Evolutionary conservation across 2,797 vertebrate genomes (phyloP).

Genomic region (Diplodus puntazzo): DNA sequence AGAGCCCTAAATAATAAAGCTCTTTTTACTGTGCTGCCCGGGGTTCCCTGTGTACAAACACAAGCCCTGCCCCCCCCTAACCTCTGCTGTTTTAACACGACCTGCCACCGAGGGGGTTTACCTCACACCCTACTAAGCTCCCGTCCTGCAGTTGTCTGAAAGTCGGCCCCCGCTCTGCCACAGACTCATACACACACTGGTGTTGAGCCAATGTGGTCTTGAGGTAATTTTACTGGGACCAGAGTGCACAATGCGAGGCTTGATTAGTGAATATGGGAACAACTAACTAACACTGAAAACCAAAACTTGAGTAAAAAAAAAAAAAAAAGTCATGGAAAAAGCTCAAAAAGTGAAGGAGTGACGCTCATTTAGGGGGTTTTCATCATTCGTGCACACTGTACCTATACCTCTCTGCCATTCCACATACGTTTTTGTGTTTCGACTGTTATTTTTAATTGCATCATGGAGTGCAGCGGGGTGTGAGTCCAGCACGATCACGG

Average conservation of each 20-base stretch:
- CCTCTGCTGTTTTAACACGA: slow-evolving; percentile 69
- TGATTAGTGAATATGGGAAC: slow-evolving; percentile 38
- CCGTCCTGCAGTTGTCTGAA: slow-evolving; percentile 60
- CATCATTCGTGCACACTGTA: neutral
- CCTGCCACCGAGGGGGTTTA: slow-evolving; percentile 57
- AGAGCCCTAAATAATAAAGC: slow-evolving; percentile 83
- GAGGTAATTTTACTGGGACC: slow-evolving; percentile 56
- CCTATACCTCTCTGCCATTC: slow-evolving; percentile 31
- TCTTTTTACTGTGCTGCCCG: slow-evolving; percentile 77
- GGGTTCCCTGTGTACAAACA: slow-evolving; percentile 84
- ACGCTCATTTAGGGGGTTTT: slow-evolving; percentile 25
- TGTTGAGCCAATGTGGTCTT: slow-evolving; percentile 56
- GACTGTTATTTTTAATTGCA: slow-evolving; percentile 73
- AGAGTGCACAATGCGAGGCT: slow-evolving; percentile 48
- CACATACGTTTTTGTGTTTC: slow-evolving; percentile 54
- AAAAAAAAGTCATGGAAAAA: slow-evolving; percentile 33
- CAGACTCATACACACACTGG: slow-evolving; percentile 7
- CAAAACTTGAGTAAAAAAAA: slow-evolving; percentile 15
- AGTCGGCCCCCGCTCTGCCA: slow-evolving; percentile 34
- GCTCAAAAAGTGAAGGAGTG: slow-evolving; percentile 4
- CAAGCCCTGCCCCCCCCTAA: slow-evolving; percentile 38
- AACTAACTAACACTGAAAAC: slow-evolving; percentile 54
- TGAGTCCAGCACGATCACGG: slow-evolving; percentile 62
- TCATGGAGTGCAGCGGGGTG: slow-evolving; percentile 64
- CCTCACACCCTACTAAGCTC: slow-evolving; percentile 61